phyloP scores from a whole-genome alignment of 2,113 vertebrate genomes.

The Rhadina sibilatrix region DNA sequence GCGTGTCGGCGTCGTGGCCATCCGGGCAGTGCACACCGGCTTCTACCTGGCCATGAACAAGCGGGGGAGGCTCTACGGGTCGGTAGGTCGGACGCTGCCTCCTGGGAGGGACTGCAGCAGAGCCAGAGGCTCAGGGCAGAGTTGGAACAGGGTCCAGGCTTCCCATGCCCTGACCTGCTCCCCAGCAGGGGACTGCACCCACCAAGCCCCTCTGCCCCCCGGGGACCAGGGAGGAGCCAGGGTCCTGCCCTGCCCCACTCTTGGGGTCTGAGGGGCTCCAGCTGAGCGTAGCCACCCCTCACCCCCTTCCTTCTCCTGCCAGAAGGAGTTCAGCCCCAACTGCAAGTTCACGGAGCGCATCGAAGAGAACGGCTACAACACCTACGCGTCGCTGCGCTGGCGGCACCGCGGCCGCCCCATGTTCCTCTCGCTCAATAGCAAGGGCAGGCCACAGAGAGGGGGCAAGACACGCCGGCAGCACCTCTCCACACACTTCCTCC shows the following conservation, averaged over 20 bases:
- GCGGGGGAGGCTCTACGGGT: slow-evolving; percentile 88
- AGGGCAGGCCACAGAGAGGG: slow-evolving; percentile 79
- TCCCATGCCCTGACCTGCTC: background rate
- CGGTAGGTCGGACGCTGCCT: slow-evolving; percentile 78
- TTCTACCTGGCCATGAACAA: slow-evolving; percentile 94
- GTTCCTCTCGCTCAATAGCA: slow-evolving; percentile 87
- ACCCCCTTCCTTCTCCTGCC: slow-evolving; percentile 36
- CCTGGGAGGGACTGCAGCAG: background rate
- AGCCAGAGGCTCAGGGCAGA: background rate
- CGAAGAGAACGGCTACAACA: slow-evolving; percentile 94
- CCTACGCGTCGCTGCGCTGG: slow-evolving; percentile 87
- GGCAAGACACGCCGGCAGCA: slow-evolving; percentile 82
- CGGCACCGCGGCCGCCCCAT: slow-evolving; percentile 83
- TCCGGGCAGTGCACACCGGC: slow-evolving; percentile 88
- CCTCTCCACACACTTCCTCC: slow-evolving; percentile 91
- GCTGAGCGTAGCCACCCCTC: background rate
- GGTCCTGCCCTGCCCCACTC: background rate
- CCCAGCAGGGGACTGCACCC: background rate
- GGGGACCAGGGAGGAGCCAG: background rate
- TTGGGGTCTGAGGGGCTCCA: background rate
- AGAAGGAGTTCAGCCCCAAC: slow-evolving; percentile 87
- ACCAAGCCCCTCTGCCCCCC: background rate
- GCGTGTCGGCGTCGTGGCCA: slow-evolving; percentile 87
- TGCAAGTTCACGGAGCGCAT: slow-evolving; percentile 92
- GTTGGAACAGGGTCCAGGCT: background rate